Evolutionary conservation across 2,113 vertebrate genomes (phyloP), one percentile per base, ranked within the genome.

Genomic region (Ceyx melanurus): DNA sequence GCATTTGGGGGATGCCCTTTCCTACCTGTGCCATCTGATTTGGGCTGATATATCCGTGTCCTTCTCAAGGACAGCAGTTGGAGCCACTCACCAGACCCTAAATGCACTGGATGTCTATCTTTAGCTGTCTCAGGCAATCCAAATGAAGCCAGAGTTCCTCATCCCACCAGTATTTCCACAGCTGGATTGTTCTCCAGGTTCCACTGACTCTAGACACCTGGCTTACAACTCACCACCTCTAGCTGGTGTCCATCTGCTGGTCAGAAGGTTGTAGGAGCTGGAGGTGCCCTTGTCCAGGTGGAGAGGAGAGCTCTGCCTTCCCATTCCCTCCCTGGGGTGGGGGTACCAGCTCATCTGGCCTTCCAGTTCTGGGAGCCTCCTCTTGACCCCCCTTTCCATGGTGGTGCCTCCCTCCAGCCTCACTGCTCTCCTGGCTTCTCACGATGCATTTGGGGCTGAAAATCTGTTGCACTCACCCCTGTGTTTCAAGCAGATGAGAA

Each of bases 311-410:
- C 43, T 20, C 40, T 45, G 37, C 57, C 40, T n/a, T 82, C 23
- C 42, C 2, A 0, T 29, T 86, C 29, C 31, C 17, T 56, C 7
- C 2, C 33, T 40, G 4, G 10, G 10, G 22, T 11, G 42, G 29
- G 26, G 10, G 20, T 43, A 29, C 15, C 25, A 53, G 10, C 33
- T 19, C 15, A 9, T 51, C 77, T 72, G 31, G 13, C 18, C 60
- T 54, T 57, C 2, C 4, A 13, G 16, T 54, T 76, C 46, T 71
- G 76, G 45, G n/a, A 83, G 7, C 11, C 43, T 68, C 68, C 50
- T 65, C 12, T 26, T 6, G 29, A 43, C 29, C 31, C 13, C 1
- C 1, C 21, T 80, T 80, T 80, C 66, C 61, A 2, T 19, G 4
- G 7, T 23, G 46, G n/a, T 51, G 7, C 12, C 37, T 56, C 25